phyloP scores from a whole-genome alignment of 2,888 invertebrate genomes.

The Zaprionus bogoriensis region DNA sequence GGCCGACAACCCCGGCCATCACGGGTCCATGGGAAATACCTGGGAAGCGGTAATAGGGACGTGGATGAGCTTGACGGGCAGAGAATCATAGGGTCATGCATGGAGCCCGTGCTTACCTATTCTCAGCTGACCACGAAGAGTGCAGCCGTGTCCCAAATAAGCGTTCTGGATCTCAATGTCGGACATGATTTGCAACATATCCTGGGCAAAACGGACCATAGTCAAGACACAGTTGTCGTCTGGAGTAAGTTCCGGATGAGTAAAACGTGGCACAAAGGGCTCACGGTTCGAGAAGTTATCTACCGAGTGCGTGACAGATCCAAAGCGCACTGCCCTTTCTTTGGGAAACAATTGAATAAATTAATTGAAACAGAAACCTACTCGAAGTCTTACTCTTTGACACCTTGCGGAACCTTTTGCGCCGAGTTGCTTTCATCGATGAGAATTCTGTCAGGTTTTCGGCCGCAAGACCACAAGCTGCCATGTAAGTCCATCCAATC shows the following conservation, averaged over 20 bases:
- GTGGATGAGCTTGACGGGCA: too few relatives aligned
- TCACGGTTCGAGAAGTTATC: background rate
- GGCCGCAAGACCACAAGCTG: constrained; percentile 92
- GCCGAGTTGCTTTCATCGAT: too few relatives aligned
- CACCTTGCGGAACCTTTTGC: background rate
- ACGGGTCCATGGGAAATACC: constrained; percentile 95
- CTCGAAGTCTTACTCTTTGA: too few relatives aligned
- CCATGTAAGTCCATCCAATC: constrained; percentile 98
- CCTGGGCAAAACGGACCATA: constrained; percentile 88
- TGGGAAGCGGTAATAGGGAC: background rate
- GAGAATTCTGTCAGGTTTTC: constrained; percentile 9
- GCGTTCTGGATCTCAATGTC: constrained; percentile 13
- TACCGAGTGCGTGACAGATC: background rate
- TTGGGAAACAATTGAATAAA: background rate
- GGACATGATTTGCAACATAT: constrained; percentile 87
- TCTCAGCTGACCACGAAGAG: constrained; percentile 26
- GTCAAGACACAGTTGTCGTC: constrained; percentile 83
- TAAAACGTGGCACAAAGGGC: background rate
- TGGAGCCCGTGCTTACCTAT: constrained; percentile 18
- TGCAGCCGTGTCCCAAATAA: constrained; percentile 10
- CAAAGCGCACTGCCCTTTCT: background rate
- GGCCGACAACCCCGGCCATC: constrained; percentile 96
- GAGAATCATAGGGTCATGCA: background rate
- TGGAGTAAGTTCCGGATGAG: background rate
- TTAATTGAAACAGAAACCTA: background rate